Base-by-base conservation (phyloP, 2,888 invertebrate genomes). In the Athrips mouffetella region DNA sequence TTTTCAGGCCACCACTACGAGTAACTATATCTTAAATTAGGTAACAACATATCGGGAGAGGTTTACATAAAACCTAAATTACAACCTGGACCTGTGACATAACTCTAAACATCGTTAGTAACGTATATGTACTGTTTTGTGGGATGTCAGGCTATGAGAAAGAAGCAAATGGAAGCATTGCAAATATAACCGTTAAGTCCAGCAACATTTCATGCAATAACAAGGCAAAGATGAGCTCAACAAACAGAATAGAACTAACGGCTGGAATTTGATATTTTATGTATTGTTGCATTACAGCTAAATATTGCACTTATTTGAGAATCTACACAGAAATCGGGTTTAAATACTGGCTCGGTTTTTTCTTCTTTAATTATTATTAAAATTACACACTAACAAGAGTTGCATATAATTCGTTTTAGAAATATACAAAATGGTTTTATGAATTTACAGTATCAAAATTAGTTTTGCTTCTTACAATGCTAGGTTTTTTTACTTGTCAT, bases 261-360 rank as follows among this genome's bases (percentile, higher is more conserved):
- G 2, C 20, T 35, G 8, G 18, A 16, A 30, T 20, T 16, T 11
- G 42, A 42, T 20, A 31, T n/a, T 45, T 21, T 20, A 13, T 31
- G 8, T 51, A 60, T 70, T 16, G 4, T 20, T 18, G 18, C 54
- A 71, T 78, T 83, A 83, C 70, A 80, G 63, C 79, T 86, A 85
- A 53, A 71, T 81, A 83, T 80, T 86, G 85, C 85, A 85, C 82
- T 80, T 80, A 80, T 66, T 69, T 72, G 70, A 76, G 63, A 70
- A 67, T 74, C 71, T 80, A 80, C 77, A 81, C 74, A 76, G 76
- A 84, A 80, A 83, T 84, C 82, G 79, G 77, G 83, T 76, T 82
- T 79, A 80, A 83, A 83, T 85, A 87, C 81, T 88, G 87, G 87
- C 87, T 88, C 87, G 87, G 87, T 74, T 84, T 75, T 72, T 74